Evolutionary conservation across 2,888 invertebrate genomes (phyloP), one percentile per base, ranked within the genome.

Genomic region (Drosophila niveifrons): DNA sequence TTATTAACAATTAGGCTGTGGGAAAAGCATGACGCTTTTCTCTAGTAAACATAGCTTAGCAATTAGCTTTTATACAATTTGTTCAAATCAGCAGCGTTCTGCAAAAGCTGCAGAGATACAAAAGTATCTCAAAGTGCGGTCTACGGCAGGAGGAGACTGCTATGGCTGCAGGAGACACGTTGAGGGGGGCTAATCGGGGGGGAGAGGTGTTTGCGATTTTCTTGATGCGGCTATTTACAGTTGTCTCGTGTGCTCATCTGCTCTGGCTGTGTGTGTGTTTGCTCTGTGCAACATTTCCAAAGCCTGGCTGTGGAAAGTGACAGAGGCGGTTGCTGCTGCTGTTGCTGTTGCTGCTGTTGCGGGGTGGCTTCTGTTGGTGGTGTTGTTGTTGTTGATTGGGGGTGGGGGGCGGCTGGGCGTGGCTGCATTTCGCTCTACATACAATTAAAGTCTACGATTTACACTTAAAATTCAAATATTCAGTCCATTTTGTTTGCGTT

Each of bases 401-500:
- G 23, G 23, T 18, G 8, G 23, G 57, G 17, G 18, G 18, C 31
- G 43, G 62, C 6, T 55, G 46, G 66, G 47, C 23, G 51, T 64
- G 58, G 64, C 66, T 67, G 71, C 75, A 71, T 75, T 75, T 83
- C 80, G 75, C 82, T 84, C 80, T 77, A 79, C 75, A 78, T 88
- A 88, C 78, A 83, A 83, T 88, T 83, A 88, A 85, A 90, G 87
- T 90, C 90, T 91, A 91, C 79, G 85, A 90, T 90, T 89, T 90
- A 90, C 89, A 90, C 91, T 91, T 91, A 90, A 90, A 91, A 90
- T 88, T 90, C 89, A 89, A 90, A 88, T 87, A 91, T 90, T 91
- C 90, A 91, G 90, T 91, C 90, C 91, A 90, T 90, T 91, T 90
- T 90, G 90, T 90, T 91, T 91, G 90, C 90, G 88, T 90, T 90